Conservation (phyloP, 2,888 invertebrate species). For the Chrysolina haemoptera region DNA sequence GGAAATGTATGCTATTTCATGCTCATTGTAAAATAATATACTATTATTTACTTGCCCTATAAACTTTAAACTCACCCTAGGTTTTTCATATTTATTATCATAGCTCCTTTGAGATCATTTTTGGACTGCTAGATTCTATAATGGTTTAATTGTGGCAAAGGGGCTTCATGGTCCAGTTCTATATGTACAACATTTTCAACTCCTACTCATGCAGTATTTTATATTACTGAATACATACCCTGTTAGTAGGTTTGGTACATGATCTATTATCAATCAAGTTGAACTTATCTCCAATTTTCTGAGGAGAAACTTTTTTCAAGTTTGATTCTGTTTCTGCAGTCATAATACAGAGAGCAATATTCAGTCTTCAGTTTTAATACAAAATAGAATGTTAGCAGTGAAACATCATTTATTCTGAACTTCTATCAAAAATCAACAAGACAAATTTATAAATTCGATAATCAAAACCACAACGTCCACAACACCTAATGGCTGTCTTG, state of each 20-base stretch:
- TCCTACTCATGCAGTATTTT: slow-evolving; percentile 5
- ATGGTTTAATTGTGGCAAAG: background rate
- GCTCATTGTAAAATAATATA: too few relatives aligned
- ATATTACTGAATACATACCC: slow-evolving; percentile 70
- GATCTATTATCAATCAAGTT: slow-evolving; percentile 76
- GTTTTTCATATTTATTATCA: too few relatives aligned
- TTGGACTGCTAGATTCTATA: background rate
- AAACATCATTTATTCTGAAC: too few relatives aligned
- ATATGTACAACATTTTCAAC: background rate
- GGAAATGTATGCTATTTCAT: too few relatives aligned
- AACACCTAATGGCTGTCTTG: too few relatives aligned
- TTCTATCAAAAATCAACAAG: too few relatives aligned
- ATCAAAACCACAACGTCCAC: too few relatives aligned
- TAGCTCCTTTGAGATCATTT: too few relatives aligned
- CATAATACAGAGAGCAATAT: slow-evolving; percentile 40
- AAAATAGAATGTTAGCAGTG: too few relatives aligned
- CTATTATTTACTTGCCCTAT: too few relatives aligned
- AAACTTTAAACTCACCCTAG: too few relatives aligned
- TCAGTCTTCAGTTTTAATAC: background rate
- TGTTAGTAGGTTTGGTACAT: slow-evolving; percentile 78
- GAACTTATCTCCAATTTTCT: slow-evolving; percentile 58
- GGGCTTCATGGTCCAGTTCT: background rate
- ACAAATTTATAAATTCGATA: too few relatives aligned
- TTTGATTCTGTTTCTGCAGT: slow-evolving; percentile 44
- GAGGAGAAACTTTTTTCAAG: slow-evolving; percentile 49